Conservation (phyloP, 2,113 vertebrate species). For the Amphiprion ocellaris region DNA sequence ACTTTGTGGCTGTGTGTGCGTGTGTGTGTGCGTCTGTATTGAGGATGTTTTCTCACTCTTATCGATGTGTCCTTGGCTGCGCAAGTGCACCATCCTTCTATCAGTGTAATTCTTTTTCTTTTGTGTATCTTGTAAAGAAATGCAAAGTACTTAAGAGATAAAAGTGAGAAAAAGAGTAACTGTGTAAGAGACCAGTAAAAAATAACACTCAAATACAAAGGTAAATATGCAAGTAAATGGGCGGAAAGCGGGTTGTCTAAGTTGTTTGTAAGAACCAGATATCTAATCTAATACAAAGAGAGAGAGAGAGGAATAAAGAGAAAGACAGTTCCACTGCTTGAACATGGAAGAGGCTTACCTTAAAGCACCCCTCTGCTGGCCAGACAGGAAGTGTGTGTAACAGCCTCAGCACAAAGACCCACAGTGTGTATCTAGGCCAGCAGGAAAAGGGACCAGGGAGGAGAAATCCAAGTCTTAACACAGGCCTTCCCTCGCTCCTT, state of each 20-base stretch:
- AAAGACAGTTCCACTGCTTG: slow-evolving; percentile 32
- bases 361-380: slow-evolving; percentile 75
- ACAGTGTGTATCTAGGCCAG: slow-evolving; percentile 78
- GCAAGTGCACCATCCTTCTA: slow-evolving; percentile 60
- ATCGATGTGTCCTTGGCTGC: slow-evolving; percentile 77
- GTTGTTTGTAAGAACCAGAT: slow-evolving; percentile 12
- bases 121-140: slow-evolving; percentile 61
- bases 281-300: slow-evolving; percentile 2
- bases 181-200: neutral
- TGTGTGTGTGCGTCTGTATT: slow-evolving; percentile 37
- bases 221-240: neutral
- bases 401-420: slow-evolving; percentile 74
- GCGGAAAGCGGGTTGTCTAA: slow-evolving; percentile 8
- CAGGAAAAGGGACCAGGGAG: slow-evolving; percentile 72
- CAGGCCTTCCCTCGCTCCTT: slow-evolving; percentile 58
- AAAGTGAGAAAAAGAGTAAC: slow-evolving; percentile 24
- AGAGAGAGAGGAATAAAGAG: slow-evolving; percentile 21
- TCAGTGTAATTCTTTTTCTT: slow-evolving; percentile 71
- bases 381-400: slow-evolving; percentile 77
- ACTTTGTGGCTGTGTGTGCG: slow-evolving; percentile 62
- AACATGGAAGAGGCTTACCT: slow-evolving; percentile 70
- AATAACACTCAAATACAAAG: slow-evolving; percentile 11
- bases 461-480: slow-evolving; percentile 74
- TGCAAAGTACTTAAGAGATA: slow-evolving; percentile 27
- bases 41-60: slow-evolving; percentile 79